Base-by-base conservation (phyloP, 1,140 invertebrate species). In the Plutomurus gul region DNA sequence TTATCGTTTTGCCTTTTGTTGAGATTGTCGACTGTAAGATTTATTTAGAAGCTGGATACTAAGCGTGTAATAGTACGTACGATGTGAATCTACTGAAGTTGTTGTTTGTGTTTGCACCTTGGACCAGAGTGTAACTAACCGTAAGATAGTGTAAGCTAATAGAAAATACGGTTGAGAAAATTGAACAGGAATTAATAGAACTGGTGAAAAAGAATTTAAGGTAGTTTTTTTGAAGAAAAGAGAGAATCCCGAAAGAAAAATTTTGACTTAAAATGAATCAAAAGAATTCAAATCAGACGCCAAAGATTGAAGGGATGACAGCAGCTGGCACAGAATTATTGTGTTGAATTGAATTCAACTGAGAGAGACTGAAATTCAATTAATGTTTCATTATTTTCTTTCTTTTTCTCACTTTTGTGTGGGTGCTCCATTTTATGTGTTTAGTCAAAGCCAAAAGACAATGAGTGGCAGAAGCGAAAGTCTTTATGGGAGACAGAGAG, bases 311-410 rank as follows among this genome's bases (percentile, higher is more conserved):
- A 16, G 13, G 27, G 36, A 65, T 65, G 27, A 33, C 56, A 65
- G 56, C 56, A n/a, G n/a, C 18, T 30, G 7, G 30, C 27, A 33
- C 36, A 33, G 36, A 65, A 56, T 56, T 27, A 56, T 7, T 16
- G 1, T 18, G 16, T n/a, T n/a, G 25, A 65, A 65, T 65, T 65
- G 56, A 65, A 65, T 65, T 25, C 18, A 33, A 13, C 25, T 30
- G 56, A 65, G 36, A 30, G 56, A 65, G 36, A 33, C 30, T 65
- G 30, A n/a, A 65, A 65, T 65, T 65, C 56, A 65, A 65, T 65
- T 65, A 65, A 65, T 65, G 30, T 65, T 65, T 27, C 56, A 65
- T 65, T 65, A 36, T n/a, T 65, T n/a, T n/a, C 47, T 51, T 4
- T 51, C 20, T 27, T 65, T 36, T 33, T 6, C 16, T 33, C 36